A percentile compares a stretch with the other conserved stretches of the same genome.
Conservation (phyloP, 2,888 invertebrate species). For the Phyllotreta striolata region DNA sequence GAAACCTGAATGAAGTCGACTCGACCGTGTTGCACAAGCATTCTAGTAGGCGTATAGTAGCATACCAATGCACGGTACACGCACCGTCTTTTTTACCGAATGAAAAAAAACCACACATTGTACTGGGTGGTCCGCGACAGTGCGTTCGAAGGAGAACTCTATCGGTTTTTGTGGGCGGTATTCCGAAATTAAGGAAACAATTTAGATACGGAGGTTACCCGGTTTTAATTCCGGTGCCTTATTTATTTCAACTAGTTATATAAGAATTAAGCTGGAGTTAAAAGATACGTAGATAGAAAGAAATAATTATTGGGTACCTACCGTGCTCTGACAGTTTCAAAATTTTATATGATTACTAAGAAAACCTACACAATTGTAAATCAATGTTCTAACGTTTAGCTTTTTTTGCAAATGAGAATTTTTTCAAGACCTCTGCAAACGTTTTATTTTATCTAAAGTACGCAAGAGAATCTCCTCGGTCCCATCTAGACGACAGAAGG, state of each 20-base stretch:
- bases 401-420: too few species aligned
- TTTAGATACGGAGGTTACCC: constrained; percentile 1
- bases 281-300: too few species aligned
- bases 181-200: constrained; percentile 5
- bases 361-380: too few species aligned
- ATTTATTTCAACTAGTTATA: constrained; percentile 1
- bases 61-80: constrained; percentile 11
- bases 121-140: constrained; percentile 11
- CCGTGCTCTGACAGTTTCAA: too few species aligned
- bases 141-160: neutral
- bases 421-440: too few species aligned
- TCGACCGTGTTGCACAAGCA: constrained; percentile 12
- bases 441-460: too few species aligned
- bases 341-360: too few species aligned
- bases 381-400: too few species aligned
- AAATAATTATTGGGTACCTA: too few species aligned
- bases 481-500: too few species aligned
- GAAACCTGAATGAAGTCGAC: constrained; percentile 18
- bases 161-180: constrained; percentile 2
- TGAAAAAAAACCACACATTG: neutral
- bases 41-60: constrained; percentile 13
- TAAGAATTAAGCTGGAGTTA: neutral
- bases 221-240: neutral
- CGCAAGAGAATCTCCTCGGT: too few species aligned
- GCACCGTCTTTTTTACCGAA: constrained; percentile 2